Base-by-base conservation (phyloP, 2,797 vertebrate species). In the Diglossa cyanea region DNA sequence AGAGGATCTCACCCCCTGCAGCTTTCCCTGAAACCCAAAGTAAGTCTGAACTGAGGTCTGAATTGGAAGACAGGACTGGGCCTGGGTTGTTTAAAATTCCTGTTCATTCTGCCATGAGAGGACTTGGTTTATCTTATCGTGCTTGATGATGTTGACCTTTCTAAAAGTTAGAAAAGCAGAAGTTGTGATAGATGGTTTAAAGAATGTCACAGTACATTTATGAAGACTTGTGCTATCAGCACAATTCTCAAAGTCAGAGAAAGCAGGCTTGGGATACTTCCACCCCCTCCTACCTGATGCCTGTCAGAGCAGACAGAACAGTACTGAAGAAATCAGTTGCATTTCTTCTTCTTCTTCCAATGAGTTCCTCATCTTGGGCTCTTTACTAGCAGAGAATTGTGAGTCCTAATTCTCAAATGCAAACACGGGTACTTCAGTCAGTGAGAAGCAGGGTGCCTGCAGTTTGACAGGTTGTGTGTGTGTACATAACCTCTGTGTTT, bases 1-100 rank as follows among this genome's bases (percentile, higher is more conserved):
- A 85, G 50, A 74, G 18, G 16, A 14, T 68, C 42, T 66, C 28
- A 31, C 2, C 33, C 33, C 16, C 57, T 51, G 57, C 61, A 61
- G 13, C 68, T 88, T 26, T 37, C 31, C 20, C 40, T 6, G 19
- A 58, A 58, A 71, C 14, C 4, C 37, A 57, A 65, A 58, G 96
- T 97, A 96, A 96, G 95, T 96, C 74, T 51, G 7, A 85, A 47
- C 39, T 68, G 37, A 75, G 30, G 26, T 73, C 33, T 65, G 51
- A 73, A 30, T 0, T 67, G n/a, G 57, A 39, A 73, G 12, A 51
- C 15, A 61, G 9, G n/a, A 45, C 7, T 66, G 20, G 23, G 18
- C 17, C 42, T 80, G 63, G 21, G 13, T 75, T 83, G 16, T 53
- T 78, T 53, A 50, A 70, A 62, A 53, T 60, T 91, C 33, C 21